Base-by-base conservation (phyloP, 2,113 vertebrate genomes). In the Pungitius pungitius region DNA sequence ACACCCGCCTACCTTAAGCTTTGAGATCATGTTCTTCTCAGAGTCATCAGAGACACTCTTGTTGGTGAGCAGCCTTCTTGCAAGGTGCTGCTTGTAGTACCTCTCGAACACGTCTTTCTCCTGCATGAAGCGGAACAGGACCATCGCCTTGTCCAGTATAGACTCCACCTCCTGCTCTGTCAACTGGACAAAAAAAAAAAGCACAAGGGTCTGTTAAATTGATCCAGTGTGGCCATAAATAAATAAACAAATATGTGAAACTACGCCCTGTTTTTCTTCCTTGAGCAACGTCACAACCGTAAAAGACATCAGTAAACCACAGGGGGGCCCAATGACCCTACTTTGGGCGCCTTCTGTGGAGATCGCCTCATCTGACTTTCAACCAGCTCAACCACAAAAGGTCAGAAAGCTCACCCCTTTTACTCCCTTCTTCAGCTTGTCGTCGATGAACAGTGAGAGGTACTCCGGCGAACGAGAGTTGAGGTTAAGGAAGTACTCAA, bases 1-100 rank as follows among this genome's bases (percentile, higher is more conserved):
- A 24, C 0, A 20, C 11, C 37, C 15, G 5, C 75, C 93, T 90
- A 96, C 97, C 96, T 99, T 99, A 77, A 99, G 95, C 85, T 99
- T 99, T 65, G 97, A 99, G 86, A 99, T 99, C 97, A 99, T 99
- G 86, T 99, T 99, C 92, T 99, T 99, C 91, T 99, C 97, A 0
- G 97, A 99, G 89, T 99, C 97, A 89, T 99, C 97, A 68, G 97
- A 99, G 82, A 99, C 98, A 59, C 97, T 99, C 92, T 99, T 99
- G 91, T 99, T 99, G 63, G 97, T 99, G 76, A 99, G 96, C 89
- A 99, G 95, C 87, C 97, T 94, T 86, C 97, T 95, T 82, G 98
- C 98, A 90, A 99, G 93, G 85, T 99, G 97, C 92, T 99, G 97
- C 87, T 99, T 99, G 90, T 99, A 99, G 66, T 99, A 99, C 78